Evolutionary conservation across 2,113 vertebrate genomes (phyloP).

Genomic region (Triplophysa dalaica): DNA sequence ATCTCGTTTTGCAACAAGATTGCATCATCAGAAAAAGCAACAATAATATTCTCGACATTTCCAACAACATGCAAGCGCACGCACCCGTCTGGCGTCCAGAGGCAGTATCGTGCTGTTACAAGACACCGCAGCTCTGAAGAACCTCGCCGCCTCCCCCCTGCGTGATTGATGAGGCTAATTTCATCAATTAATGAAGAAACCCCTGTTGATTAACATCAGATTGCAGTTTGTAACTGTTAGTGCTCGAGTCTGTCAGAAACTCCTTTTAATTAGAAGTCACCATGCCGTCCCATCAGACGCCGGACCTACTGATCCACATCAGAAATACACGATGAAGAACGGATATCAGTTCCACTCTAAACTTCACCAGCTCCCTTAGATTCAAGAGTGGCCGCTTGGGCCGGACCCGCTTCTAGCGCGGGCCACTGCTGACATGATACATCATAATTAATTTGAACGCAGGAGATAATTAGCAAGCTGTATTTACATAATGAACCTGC

Average conservation of each 20-base stretch:
- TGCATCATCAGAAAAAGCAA: constrained; percentile 9
- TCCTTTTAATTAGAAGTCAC: constrained; percentile 71
- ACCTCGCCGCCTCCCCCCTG: constrained; percentile 66
- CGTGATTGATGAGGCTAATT: constrained; percentile 81
- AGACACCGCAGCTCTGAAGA: constrained; percentile 50
- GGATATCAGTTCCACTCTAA: constrained; percentile 37
- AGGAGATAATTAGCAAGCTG: constrained; percentile 64
- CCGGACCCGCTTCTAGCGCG: constrained; percentile 46
- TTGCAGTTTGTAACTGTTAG: constrained; percentile 77
- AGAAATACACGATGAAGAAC: constrained; percentile 41
- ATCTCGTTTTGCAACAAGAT: background rate
- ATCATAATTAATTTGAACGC: constrained; percentile 70
- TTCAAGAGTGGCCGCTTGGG: constrained; percentile 22
- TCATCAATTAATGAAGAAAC: constrained; percentile 80
- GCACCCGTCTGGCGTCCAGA: background rate
- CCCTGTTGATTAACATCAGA: constrained; percentile 79
- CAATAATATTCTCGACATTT: background rate
- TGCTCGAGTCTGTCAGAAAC: constrained; percentile 72
- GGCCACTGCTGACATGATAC: constrained; percentile 57
- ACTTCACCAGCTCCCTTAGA: constrained; percentile 36
- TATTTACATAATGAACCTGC: constrained; percentile 71
- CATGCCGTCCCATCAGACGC: constrained; percentile 40
- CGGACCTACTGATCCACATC: constrained; percentile 28
- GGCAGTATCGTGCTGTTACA: constrained; percentile 64
- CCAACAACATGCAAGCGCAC: background rate